Percentiles rank a stretch among this genome's conserved stretches.
phyloP scores from a whole-genome alignment of 2,113 vertebrate genomes.

The Lycaon pictus region DNA sequence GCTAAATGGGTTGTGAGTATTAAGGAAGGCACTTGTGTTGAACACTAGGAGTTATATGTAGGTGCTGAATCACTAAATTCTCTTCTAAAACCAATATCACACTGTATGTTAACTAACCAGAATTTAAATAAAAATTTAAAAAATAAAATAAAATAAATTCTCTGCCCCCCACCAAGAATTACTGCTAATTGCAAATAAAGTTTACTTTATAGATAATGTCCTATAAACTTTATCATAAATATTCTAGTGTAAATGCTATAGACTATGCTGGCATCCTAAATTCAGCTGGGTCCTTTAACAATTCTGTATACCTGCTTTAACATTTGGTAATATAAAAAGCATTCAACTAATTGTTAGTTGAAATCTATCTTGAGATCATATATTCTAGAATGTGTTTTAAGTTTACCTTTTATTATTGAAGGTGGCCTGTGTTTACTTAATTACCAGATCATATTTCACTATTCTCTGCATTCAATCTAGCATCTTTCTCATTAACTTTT shows the following conservation, averaged over 20 bases:
- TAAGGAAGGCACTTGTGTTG: no score
- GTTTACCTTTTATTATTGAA: neutral
- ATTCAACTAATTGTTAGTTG: neutral
- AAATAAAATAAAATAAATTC: no score
- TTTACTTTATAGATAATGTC: neutral
- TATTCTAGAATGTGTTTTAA: neutral
- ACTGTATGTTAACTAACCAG: no score
- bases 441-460: neutral
- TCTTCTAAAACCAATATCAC: no score
- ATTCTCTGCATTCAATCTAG: neutral
- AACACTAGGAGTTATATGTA: no score
- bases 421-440: neutral
- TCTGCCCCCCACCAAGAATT: neutral
- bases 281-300: neutral
- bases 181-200: neutral
- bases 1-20: no score
- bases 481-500: neutral
- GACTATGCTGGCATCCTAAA: neutral
- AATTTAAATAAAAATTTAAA: no score
- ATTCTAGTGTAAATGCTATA: neutral
- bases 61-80: no score
- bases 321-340: neutral
- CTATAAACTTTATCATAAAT: neutral
- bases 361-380: neutral
- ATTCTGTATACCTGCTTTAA: neutral